phyloP scores from a whole-genome alignment of 2,113 vertebrate genomes.

The Calyptomena viridis region DNA sequence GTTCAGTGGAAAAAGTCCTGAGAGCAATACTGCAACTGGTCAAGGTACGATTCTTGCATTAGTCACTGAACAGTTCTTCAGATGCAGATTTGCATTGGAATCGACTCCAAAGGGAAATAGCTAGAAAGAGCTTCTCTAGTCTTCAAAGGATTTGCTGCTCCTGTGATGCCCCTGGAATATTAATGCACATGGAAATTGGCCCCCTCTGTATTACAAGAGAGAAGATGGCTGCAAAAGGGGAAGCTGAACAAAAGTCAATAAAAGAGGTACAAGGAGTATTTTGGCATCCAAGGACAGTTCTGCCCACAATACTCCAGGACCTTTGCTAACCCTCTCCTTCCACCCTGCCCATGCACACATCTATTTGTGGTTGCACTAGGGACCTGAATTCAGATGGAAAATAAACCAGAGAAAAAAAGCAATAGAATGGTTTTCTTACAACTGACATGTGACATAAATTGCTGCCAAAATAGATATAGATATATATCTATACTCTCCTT shows the following conservation, averaged over 20 bases:
- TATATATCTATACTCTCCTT: neutral
- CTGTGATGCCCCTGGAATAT: neutral
- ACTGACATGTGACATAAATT: neutral
- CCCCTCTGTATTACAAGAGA: neutral
- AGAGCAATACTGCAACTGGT: neutral
- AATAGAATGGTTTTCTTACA: neutral
- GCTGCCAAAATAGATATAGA: neutral
- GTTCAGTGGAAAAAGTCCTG: neutral
- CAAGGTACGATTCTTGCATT: slow-evolving; percentile 5
- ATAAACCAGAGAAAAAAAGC: accelerated
- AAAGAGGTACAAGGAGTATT: neutral
- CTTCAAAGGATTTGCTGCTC: slow-evolving; percentile 11
- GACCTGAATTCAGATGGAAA: neutral
- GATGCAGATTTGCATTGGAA: neutral
- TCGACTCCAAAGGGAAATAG: neutral
- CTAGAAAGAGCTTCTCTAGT: neutral
- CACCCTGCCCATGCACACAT: neutral
- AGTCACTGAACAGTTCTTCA: neutral
- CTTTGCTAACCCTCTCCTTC: neutral
- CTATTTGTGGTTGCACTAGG: neutral
- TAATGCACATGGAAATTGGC: neutral
- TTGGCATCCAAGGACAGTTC: neutral
- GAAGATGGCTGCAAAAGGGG: neutral
- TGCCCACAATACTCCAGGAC: neutral
- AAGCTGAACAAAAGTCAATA: neutral